These are phyloP conservation scores for Tetragonula clypearis DNA, from an alignment of 1,140 invertebrate genomes.

Conservation along the genomic window DNA sequence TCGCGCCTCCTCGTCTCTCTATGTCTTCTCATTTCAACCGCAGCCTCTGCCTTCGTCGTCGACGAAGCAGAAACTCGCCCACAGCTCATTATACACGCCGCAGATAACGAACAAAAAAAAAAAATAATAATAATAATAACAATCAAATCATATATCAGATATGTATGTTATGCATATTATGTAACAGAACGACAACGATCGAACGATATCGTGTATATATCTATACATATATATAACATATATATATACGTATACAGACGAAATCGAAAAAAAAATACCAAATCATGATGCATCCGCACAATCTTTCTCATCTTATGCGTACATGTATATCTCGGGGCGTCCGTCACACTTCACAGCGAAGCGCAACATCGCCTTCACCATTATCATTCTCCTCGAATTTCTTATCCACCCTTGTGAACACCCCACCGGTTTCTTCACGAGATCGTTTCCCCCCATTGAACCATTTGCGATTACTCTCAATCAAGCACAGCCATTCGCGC, in stretches of 20 bases:
- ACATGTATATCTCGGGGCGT: constrained; percentile 38
- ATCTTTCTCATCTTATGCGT: constrained; percentile 52
- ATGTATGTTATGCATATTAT: constrained; percentile 10
- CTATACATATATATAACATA: constrained; percentile 30
- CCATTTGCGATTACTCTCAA: constrained; percentile 28
- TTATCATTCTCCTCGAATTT: constrained; percentile 28
- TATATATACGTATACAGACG: constrained; percentile 27
- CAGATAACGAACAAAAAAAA: constrained; percentile 33
- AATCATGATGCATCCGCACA: constrained; percentile 52
- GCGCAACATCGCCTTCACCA: constrained; percentile 51
- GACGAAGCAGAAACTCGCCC: constrained; percentile 50
- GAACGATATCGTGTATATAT: constrained; percentile 20
- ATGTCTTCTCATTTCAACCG: constrained; percentile 47
- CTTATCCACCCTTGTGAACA: neutral
- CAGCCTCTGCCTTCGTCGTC: constrained; percentile 54
- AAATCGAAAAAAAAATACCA: constrained; percentile 34
- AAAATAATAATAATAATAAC: constrained; percentile 1
- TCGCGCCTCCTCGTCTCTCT: constrained; percentile 36
- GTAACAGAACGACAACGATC: constrained; percentile 15
- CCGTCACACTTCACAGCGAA: constrained; percentile 46
- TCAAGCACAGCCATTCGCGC: constrained; percentile 51
- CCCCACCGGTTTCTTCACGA: neutral
- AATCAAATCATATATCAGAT: constrained; percentile 7
- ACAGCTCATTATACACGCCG: constrained; percentile 36
- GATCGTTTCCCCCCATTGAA: neutral